Conservation (phyloP, 2,797 vertebrate genomes). For the Calcarius lapponicus region DNA sequence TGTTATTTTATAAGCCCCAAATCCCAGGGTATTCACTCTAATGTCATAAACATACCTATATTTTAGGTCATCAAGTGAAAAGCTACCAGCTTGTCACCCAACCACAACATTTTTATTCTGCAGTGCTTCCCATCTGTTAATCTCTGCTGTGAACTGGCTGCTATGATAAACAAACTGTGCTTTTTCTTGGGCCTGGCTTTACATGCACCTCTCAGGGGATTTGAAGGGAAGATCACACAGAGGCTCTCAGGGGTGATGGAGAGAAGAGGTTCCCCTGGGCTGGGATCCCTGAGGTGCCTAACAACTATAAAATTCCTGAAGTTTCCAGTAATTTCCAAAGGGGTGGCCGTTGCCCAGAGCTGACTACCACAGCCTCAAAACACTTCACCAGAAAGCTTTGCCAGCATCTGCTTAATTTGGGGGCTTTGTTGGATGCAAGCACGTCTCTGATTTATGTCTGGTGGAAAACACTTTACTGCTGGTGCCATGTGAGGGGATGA, state of each 20-base stretch:
- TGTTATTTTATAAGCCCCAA: not conserved
- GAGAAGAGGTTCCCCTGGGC: not conserved
- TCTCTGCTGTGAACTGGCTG: not conserved
- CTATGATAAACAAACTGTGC: not conserved
- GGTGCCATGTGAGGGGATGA: rapidly evolving
- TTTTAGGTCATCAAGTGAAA: not conserved
- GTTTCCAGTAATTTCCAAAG: not conserved
- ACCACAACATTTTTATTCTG: not conserved
- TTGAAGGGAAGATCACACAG: not conserved
- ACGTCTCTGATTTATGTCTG: not conserved
- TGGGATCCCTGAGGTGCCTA: not conserved
- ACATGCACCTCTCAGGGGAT: not conserved
- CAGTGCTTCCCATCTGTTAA: not conserved
- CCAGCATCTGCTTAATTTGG: not conserved
- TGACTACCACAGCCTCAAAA: not conserved
- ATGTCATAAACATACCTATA: not conserved
- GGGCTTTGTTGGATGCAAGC: not conserved
- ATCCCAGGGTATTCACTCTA: not conserved
- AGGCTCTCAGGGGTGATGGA: rapidly evolving
- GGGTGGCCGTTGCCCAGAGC: not conserved
- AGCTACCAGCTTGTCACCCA: not conserved
- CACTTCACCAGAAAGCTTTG: not conserved
- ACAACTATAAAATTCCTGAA: not conserved
- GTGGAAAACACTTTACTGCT: not conserved
- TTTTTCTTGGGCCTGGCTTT: conserved; percentile 2